Evolutionary conservation across 2,113 vertebrate species (phyloP).

Genomic region (Thymallus thymallus): DNA sequence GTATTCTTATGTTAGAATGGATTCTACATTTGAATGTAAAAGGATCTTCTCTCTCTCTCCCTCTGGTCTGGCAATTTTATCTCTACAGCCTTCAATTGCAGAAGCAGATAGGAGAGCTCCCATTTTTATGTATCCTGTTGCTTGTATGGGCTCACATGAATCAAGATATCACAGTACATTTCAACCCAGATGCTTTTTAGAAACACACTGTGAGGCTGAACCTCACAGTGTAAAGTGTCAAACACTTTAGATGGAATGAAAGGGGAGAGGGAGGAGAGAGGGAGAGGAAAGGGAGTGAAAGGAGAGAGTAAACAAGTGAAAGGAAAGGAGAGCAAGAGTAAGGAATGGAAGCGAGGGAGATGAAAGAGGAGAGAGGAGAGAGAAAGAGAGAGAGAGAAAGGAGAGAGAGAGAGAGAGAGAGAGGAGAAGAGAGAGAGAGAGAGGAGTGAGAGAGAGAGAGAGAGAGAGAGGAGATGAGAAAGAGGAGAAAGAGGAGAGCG

Average conservation of each 20-base stretch:
- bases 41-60: background rate
- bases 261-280: background rate
- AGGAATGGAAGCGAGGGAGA: too few relatives aligned
- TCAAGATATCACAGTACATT: too few relatives aligned
- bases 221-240: too few relatives aligned
- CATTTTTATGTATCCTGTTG: background rate
- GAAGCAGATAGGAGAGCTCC: background rate
- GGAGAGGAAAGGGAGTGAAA: background rate
- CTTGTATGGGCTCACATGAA: too few relatives aligned
- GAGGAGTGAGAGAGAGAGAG: background rate
- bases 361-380: slow-evolving; percentile 22
- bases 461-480: too few relatives aligned
- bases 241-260: too few relatives aligned
- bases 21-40: background rate
- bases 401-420: too few relatives aligned
- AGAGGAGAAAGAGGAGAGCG: background rate
- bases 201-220: too few relatives aligned
- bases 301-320: too few relatives aligned
- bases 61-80: background rate
- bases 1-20: background rate
- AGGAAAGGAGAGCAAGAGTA: background rate
- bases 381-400: slow-evolving; percentile 9
- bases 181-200: too few relatives aligned
- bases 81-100: background rate
- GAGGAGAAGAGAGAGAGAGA: slow-evolving; percentile 26